A percentile compares a stretch with the other conserved stretches of the same genome.
phyloP scores from a whole-genome alignment of 2,113 vertebrate genomes.

The Entomyzon cyanotis region DNA sequence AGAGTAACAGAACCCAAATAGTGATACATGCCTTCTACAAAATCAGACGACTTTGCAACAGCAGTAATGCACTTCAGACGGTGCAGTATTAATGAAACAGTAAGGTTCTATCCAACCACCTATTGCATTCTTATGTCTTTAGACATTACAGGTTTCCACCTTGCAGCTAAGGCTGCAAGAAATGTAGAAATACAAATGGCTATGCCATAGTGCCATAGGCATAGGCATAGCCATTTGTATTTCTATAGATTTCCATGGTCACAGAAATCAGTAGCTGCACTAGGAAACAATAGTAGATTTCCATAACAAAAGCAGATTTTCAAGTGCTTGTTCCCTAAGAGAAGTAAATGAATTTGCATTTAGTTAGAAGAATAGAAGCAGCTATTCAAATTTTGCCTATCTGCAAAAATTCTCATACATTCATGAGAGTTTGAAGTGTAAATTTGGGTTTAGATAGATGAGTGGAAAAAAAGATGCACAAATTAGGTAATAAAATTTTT shows the following conservation, averaged over 20 bases:
- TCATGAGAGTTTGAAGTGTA: neutral
- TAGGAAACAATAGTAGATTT: slow-evolving; percentile 44
- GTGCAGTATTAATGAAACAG: neutral
- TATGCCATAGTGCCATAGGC: neutral
- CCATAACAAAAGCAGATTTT: slow-evolving; percentile 33
- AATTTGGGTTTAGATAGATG: neutral
- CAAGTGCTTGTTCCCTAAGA: neutral
- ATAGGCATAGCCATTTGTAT: neutral
- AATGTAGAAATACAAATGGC: no score
- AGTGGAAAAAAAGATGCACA: neutral
- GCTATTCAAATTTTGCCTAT: neutral
- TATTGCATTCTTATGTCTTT: neutral
- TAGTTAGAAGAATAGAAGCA: neutral
- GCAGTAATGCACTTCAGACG: neutral
- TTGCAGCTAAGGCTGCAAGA: neutral
- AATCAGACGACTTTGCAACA: neutral
- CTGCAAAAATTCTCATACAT: neutral
- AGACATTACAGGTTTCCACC: neutral
- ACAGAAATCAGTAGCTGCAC: slow-evolving; percentile 8
- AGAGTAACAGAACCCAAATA: neutral
- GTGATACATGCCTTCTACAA: neutral
- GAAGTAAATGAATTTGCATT: slow-evolving; percentile 3
- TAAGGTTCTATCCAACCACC: neutral
- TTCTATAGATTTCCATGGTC: slow-evolving; percentile 31
- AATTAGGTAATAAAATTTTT: neutral